These are phyloP conservation scores for Leguminivora glycinivorella DNA, from an alignment of 1,140 invertebrate species.

Conservation along the genomic window DNA sequence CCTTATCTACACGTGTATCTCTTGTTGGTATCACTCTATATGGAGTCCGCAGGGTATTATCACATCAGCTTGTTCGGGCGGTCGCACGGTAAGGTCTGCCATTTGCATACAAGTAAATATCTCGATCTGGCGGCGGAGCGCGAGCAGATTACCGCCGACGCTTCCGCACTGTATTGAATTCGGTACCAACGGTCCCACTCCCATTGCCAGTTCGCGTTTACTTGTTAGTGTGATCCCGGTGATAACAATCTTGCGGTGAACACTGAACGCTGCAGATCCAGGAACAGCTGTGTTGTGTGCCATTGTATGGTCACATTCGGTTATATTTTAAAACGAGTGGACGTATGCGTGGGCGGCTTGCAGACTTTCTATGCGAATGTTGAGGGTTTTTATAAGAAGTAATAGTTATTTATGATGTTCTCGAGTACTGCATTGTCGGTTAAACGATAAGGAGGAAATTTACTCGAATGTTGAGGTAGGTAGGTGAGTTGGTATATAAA, in stretches of 20 bases:
- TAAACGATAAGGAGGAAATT: too few relatives aligned
- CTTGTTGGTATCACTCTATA: constrained; percentile 69
- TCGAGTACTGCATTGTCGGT: too few relatives aligned
- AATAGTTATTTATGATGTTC: too few relatives aligned
- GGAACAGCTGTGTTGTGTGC: constrained; percentile 23
- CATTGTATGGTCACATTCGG: constrained; percentile 22
- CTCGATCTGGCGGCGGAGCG: constrained; percentile 60
- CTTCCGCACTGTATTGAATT: constrained; percentile 73
- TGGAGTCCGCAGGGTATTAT: constrained; percentile 66
- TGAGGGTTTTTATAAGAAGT: not conserved
- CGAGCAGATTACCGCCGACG: constrained; percentile 59
- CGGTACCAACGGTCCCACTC: constrained; percentile 55
- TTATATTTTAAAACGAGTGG: not conserved
- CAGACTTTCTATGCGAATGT: not conserved
- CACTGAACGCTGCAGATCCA: constrained; percentile 42
- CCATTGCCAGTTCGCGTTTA: constrained; percentile 59
- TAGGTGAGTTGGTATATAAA: too few relatives aligned
- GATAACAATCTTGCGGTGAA: constrained; percentile 60
- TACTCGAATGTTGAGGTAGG: too few relatives aligned
- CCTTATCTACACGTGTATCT: constrained; percentile 69
- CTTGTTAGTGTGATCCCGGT: constrained; percentile 71
- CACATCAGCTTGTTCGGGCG: constrained; percentile 63
- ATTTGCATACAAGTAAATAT: constrained; percentile 77
- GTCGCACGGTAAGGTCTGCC: constrained; percentile 64
- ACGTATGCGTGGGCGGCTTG: not conserved